Percentiles rank a stretch among this genome's conserved stretches.
phyloP scores from a whole-genome alignment of 2,113 vertebrate species.

The Lota lota region DNA sequence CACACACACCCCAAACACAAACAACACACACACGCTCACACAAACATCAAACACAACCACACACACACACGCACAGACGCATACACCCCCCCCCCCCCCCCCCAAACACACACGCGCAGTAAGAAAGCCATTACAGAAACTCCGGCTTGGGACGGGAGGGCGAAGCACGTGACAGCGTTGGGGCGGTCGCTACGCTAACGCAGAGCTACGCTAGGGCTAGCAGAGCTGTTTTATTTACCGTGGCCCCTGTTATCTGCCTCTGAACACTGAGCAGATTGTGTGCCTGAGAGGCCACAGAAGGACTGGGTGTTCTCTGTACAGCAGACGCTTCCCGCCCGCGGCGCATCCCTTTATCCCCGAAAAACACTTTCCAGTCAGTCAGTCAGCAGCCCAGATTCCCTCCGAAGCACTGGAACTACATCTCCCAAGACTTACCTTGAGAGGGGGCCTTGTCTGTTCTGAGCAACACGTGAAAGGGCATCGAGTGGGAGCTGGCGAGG shows the following conservation, averaged over 20 bases:
- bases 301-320: slow-evolving; percentile 87
- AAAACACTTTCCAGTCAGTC: slow-evolving; percentile 63
- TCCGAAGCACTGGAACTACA: slow-evolving; percentile 52
- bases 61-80: slow-evolving; percentile 63
- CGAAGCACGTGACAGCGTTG: too few relatives aligned
- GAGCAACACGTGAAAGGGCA: neutral
- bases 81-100: too few relatives aligned
- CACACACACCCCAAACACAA: neutral
- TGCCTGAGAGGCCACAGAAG: slow-evolving; percentile 88
- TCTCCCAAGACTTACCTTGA: slow-evolving; percentile 62
- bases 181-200: slow-evolving; percentile 59
- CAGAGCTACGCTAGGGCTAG: slow-evolving; percentile 77
- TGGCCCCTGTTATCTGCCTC: slow-evolving; percentile 86
- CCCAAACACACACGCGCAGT: slow-evolving; percentile 56
- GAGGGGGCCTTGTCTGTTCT: slow-evolving; percentile 36
- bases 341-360: slow-evolving; percentile 60
- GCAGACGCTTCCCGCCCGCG: slow-evolving; percentile 76
- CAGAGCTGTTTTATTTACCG: slow-evolving; percentile 94
- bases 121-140: too few relatives aligned
- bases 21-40: neutral
- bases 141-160: too few relatives aligned
- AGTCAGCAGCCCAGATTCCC: slow-evolving; percentile 46
- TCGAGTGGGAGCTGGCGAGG: neutral
- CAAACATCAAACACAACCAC: neutral
- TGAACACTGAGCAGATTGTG: slow-evolving; percentile 86